These are phyloP conservation scores for Ptychobarbus kaznakovi DNA, from an alignment of 2,797 vertebrate species.

Conservation along the genomic window DNA sequence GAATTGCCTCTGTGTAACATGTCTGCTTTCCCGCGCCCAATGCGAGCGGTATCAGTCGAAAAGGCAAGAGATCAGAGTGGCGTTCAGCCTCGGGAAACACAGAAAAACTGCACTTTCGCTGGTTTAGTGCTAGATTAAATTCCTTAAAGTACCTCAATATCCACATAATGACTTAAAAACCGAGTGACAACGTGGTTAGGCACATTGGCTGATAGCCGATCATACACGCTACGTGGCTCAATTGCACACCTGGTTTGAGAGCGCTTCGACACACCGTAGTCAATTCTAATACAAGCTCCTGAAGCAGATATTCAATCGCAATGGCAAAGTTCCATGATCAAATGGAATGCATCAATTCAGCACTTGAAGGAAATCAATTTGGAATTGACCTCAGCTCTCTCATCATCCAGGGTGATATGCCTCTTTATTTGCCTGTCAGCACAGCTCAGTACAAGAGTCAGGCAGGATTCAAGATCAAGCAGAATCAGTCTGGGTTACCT, in stretches of 20 bases:
- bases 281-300: conserved; percentile 72
- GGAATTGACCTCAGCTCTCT: conserved; percentile 73
- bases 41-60: conserved; percentile 39
- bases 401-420: conserved; percentile 70
- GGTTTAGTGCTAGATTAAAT: conserved; percentile 38
- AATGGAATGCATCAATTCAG: conserved; percentile 79
- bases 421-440: conserved; percentile 72
- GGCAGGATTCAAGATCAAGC: conserved; percentile 12
- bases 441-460: conserved; percentile 41
- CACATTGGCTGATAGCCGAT: conserved; percentile 37
- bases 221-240: conserved; percentile 60
- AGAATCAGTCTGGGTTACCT: conserved; percentile 33
- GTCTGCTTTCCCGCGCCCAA: conserved; percentile 52
- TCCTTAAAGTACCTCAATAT: neutral
- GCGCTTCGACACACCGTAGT: conserved; percentile 68
- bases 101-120: conserved; percentile 32
- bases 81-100: neutral
- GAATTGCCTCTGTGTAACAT: conserved; percentile 71
- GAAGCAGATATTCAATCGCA: conserved; percentile 74
- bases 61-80: conserved; percentile 34
- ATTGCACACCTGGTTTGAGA: conserved; percentile 77
- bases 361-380: conserved; percentile 78
- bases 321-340: conserved; percentile 74
- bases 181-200: conserved; percentile 35
- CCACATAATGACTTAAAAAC: conserved; percentile 36